phyloP scores from a whole-genome alignment of 1,140 invertebrate genomes.

The Scaptomyza montana region DNA sequence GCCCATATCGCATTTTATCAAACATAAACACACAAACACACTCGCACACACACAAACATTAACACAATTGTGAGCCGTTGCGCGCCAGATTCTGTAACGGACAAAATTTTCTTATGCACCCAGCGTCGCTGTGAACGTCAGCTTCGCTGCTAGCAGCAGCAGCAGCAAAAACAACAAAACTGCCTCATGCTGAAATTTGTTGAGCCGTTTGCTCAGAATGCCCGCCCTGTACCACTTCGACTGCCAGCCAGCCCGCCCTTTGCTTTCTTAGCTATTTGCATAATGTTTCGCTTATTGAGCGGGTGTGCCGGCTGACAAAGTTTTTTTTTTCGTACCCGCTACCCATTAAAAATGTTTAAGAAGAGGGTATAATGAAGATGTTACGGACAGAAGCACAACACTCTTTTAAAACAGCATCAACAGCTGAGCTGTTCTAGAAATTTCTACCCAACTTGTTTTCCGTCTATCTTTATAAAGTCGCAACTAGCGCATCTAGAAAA shows the following conservation, averaged over 20 bases:
- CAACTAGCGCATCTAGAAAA: no score
- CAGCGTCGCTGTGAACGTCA: constrained; percentile 24
- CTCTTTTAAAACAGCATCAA: background rate
- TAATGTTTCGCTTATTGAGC: constrained; percentile 49
- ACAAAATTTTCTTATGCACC: constrained; percentile 76
- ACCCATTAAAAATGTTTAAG: background rate
- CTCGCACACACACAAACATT: constrained; percentile 28
- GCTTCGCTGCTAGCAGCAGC: constrained; percentile 5
- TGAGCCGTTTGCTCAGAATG: constrained; percentile 28
- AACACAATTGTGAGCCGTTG: constrained; percentile 29
- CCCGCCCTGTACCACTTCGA: background rate
- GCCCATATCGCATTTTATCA: constrained; percentile 82
- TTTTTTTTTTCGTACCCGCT: background rate
- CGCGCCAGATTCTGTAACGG: constrained; percentile 80
- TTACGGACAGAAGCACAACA: background rate
- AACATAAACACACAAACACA: constrained; percentile 72
- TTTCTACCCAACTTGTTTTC: background rate
- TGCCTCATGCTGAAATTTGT: constrained; percentile 45
- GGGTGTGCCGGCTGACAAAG: constrained; percentile 16
- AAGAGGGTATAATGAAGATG: background rate
- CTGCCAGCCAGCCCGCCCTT: no score
- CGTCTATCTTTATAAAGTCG: no score
- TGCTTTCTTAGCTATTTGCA: constrained; percentile 37
- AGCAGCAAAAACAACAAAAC: background rate
- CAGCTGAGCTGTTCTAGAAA: background rate